These are phyloP conservation scores for Parthenolecanium corni DNA, from an alignment of 2,888 invertebrate species.

Conservation along the genomic window DNA sequence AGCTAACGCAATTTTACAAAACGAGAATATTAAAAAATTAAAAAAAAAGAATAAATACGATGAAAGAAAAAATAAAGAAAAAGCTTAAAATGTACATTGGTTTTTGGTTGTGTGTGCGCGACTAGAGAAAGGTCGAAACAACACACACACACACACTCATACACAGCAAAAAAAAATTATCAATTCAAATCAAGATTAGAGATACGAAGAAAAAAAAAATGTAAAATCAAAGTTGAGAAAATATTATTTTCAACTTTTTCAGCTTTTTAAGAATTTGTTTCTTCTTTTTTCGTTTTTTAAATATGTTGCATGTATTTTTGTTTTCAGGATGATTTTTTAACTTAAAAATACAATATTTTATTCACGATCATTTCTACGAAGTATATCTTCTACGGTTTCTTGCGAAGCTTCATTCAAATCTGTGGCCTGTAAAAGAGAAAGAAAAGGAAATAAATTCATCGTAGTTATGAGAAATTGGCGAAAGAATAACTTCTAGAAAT, in stretches of 20 bases:
- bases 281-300: background rate
- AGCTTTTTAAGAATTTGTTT: no score
- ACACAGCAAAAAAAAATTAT: conserved; percentile 3
- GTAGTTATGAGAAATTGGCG: no score
- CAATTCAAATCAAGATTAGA: conserved; percentile 18
- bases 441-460: background rate
- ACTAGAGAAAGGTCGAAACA: conserved; percentile 21
- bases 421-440: conserved; percentile 55
- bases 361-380: conserved; percentile 88
- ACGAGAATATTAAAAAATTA: background rate
- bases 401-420: conserved; percentile 88
- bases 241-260: no score
- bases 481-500: no score
- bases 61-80: background rate
- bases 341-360: conserved; percentile 38
- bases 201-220: background rate
- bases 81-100: conserved; percentile 7
- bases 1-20: conserved; percentile 12
- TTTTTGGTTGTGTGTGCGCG: conserved; percentile 23
- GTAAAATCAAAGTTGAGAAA: conserved; percentile 6
- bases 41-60: background rate
- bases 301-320: background rate
- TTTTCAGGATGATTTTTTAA: background rate
- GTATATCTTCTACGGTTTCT: conserved; percentile 86
- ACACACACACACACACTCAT: conserved; percentile 13